phyloP scores from a whole-genome alignment of 2,797 vertebrate species.

The Neomorphus geoffroyi region DNA sequence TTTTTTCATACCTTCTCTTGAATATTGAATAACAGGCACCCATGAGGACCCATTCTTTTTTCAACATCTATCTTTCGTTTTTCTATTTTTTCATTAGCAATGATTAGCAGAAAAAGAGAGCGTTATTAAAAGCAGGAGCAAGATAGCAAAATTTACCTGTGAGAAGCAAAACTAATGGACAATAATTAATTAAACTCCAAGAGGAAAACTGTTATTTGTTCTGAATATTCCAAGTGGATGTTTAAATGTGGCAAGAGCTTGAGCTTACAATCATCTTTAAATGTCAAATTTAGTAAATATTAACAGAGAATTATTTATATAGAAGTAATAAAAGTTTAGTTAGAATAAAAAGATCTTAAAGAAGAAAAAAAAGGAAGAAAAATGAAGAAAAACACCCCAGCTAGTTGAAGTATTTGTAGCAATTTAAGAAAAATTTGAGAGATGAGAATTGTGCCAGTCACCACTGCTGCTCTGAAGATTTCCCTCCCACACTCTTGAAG shows the following conservation, averaged over 20 bases:
- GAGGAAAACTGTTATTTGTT: not conserved
- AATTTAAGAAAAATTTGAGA: not conserved
- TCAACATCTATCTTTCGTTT: not conserved
- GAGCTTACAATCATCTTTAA: not conserved
- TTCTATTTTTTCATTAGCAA: not conserved
- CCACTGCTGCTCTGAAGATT: not conserved
- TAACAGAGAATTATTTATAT: not conserved
- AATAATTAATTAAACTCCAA: not conserved
- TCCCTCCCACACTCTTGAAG: fast-evolving
- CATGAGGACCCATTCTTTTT: not conserved
- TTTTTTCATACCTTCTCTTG: not conserved
- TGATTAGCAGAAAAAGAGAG: not conserved
- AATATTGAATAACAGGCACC: not conserved
- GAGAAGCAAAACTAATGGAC: not conserved
- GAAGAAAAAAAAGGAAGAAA: not conserved
- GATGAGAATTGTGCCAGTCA: not conserved
- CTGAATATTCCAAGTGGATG: not conserved
- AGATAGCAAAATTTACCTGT: not conserved
- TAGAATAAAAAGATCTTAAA: not conserved
- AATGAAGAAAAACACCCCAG: not conserved
- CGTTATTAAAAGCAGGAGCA: not conserved
- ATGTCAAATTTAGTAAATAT: not conserved
- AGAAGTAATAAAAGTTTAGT: not conserved
- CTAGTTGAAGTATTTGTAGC: not conserved
- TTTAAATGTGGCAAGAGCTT: not conserved